Percentiles rank a stretch among this genome's conserved stretches.
These are phyloP conservation scores for Meles meles DNA, from an alignment of 2,113 vertebrate species.

Conservation along the genomic window DNA sequence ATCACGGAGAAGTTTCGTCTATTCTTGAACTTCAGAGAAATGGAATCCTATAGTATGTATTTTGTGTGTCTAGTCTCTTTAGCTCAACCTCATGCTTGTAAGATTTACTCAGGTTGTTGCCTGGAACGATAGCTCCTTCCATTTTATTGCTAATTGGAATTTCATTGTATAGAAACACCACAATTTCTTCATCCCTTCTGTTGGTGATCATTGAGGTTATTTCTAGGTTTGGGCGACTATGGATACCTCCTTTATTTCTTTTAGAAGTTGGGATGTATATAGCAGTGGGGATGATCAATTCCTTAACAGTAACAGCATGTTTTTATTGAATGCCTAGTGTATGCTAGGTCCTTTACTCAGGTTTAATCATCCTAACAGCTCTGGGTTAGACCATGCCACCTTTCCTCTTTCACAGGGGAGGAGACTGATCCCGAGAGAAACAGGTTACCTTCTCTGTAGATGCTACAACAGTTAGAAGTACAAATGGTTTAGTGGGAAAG, in stretches of 20 bases:
- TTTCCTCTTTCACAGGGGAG: neutral
- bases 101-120: neutral
- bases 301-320: neutral
- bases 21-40: slow-evolving; percentile 25
- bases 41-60: neutral
- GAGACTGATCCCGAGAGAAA: neutral
- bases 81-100: neutral
- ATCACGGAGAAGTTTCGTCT: neutral
- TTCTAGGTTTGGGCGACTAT: neutral
- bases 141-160: slow-evolving; percentile 3
- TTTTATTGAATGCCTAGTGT: slow-evolving; percentile 9
- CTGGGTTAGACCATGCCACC: neutral
- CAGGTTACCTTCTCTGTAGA: neutral
- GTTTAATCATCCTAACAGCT: neutral
- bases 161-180: neutral
- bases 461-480: neutral
- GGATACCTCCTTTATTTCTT: neutral
- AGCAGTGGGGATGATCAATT: neutral
- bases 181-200: neutral
- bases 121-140: neutral
- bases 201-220: neutral
- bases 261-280: neutral
- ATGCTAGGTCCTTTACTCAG: neutral
- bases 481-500: neutral
- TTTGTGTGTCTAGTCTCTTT: slow-evolving; percentile 14